Conservation (phyloP, 2,888 invertebrate genomes). For the Drosophila neoperkinsi region DNA sequence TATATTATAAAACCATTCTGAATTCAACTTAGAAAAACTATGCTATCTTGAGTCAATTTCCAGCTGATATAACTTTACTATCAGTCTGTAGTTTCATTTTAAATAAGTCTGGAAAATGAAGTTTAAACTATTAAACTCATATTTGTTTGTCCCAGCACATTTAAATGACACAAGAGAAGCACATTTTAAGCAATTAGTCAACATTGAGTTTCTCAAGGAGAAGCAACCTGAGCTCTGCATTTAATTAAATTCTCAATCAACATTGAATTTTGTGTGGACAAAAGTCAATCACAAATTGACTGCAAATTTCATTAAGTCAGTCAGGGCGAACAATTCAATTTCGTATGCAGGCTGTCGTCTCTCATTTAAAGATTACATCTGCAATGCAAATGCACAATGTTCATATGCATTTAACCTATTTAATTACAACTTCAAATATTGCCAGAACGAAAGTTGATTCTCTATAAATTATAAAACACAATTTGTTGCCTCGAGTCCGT, state of each 20-base stretch:
- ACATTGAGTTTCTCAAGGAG: neutral
- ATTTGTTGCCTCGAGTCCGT: slow-evolving; percentile 7
- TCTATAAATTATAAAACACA: slow-evolving; percentile 1
- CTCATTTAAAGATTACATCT: slow-evolving; percentile 12
- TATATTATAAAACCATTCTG: neutral
- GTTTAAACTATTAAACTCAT: neutral
- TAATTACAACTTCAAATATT: slow-evolving; percentile 3
- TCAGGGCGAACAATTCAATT: slow-evolving; percentile 31
- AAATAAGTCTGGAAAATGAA: neutral
- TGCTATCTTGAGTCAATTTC: neutral
- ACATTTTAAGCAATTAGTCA: neutral
- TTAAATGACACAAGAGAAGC: neutral
- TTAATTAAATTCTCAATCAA: slow-evolving; percentile 30
- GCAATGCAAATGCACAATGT: neutral
- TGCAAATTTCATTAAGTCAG: slow-evolving; percentile 44
- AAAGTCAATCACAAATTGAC: slow-evolving; percentile 40
- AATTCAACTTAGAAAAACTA: fast-evolving
- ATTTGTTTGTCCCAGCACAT: neutral
- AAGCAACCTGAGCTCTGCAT: neutral
- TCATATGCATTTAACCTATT: neutral
- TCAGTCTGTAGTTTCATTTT: neutral
- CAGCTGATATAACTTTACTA: neutral
- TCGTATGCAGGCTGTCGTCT: neutral
- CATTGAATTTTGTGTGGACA: slow-evolving; percentile 21
- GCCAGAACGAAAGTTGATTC: neutral